A percentile compares a stretch with the other conserved stretches of the same genome.
Evolutionary conservation across 2,797 vertebrate genomes (phyloP).

Genomic region (Capromys pilorides): DNA sequence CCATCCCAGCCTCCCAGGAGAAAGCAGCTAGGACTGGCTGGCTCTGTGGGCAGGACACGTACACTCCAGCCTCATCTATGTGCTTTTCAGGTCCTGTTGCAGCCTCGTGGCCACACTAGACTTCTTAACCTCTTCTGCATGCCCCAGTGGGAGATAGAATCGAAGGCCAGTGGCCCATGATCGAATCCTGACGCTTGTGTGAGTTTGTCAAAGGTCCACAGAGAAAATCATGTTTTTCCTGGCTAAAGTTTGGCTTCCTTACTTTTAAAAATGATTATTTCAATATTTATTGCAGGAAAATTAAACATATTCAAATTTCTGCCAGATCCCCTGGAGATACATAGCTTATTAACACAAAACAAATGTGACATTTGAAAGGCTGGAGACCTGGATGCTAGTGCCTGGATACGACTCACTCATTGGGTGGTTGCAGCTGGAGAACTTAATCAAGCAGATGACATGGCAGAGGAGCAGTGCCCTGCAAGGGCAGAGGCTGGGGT

Average conservation of each 20-base stretch:
- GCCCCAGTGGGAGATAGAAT: background rate
- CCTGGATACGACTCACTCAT: conserved; percentile 6
- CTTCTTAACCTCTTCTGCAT: background rate
- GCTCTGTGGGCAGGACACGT: background rate
- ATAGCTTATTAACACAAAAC: conserved; percentile 67
- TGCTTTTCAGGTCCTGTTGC: background rate
- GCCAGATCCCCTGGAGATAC: conserved; percentile 68
- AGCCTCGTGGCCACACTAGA: background rate
- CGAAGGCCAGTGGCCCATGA: background rate
- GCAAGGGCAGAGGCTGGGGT: background rate
- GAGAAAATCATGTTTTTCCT: conserved; percentile 42
- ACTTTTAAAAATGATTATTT: conserved; percentile 61
- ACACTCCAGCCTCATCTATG: background rate
- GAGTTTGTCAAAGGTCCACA: conserved; percentile 3
- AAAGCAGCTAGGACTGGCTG: background rate
- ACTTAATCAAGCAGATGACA: background rate
- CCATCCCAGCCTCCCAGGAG: background rate
- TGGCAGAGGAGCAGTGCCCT: background rate
- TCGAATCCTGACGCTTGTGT: background rate
- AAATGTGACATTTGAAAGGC: conserved; percentile 59
- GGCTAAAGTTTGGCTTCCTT: background rate
- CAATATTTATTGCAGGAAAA: conserved; percentile 59
- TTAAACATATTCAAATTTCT: conserved; percentile 64
- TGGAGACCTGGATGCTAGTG: background rate
- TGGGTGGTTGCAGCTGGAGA: conserved; percentile 45